Evolutionary conservation across 2,888 invertebrate species (phyloP).

Genomic region (Elysia crispata): DNA sequence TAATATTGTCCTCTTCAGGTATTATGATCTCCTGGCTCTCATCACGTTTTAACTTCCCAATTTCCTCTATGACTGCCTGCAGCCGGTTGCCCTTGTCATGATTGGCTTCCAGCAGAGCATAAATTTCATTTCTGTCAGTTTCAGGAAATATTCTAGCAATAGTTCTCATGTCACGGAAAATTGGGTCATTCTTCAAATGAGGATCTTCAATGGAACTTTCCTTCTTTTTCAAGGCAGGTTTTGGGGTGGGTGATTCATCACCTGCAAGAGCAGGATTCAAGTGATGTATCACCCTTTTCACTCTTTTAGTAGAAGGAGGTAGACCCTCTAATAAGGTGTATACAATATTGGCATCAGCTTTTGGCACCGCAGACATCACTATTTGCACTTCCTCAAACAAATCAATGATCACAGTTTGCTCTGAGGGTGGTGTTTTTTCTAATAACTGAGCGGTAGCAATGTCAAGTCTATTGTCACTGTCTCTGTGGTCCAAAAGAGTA

Average conservation of each 20-base stretch:
- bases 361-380: conserved; percentile 48
- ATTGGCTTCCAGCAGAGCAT: conserved; percentile 72
- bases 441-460: conserved; percentile 63
- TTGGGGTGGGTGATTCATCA: neutral
- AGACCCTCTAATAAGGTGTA: conserved; percentile 52
- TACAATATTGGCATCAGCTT: conserved; percentile 53
- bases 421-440: conserved; percentile 48
- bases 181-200: conserved; percentile 62
- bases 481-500: conserved; percentile 56
- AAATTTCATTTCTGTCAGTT: conserved; percentile 70
- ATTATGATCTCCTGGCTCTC: too few relatives aligned
- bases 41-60: conserved; percentile 20
- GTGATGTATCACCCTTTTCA: conserved; percentile 48
- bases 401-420: conserved; percentile 15
- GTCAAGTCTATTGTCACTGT: conserved; percentile 61
- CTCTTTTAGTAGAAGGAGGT: conserved; percentile 40
- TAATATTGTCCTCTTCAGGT: too few relatives aligned
- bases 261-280: conserved; percentile 40
- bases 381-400: conserved; percentile 51
- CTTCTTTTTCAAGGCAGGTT: conserved; percentile 27
- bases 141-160: conserved; percentile 69
- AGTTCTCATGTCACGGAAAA: conserved; percentile 66
- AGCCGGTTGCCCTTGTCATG: conserved; percentile 67
- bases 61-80: conserved; percentile 69
- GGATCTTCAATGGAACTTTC: conserved; percentile 56